Percentiles rank a stretch among this genome's conserved stretches.
These are phyloP conservation scores for Chrysolina haemoptera DNA, from an alignment of 2,888 invertebrate species.

Conservation along the genomic window DNA sequence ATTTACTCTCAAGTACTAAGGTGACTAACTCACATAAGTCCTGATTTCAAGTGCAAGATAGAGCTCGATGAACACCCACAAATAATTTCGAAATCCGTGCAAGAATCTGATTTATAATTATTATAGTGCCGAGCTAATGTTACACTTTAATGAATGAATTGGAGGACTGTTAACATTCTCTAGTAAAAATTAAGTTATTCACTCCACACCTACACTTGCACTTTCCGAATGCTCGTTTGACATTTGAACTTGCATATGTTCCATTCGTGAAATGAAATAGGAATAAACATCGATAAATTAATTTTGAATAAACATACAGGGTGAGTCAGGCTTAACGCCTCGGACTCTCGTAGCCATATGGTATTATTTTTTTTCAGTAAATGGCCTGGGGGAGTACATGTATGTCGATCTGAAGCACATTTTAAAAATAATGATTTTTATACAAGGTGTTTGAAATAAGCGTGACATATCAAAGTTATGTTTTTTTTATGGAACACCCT, in stretches of 20 bases:
- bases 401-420: too few relatives aligned
- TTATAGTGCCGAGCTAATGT: background rate
- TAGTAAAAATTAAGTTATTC: background rate
- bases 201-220: slow-evolving; percentile 20
- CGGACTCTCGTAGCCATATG: too few relatives aligned
- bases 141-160: background rate
- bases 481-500: too few relatives aligned
- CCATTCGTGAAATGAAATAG: background rate
- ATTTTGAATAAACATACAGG: too few relatives aligned
- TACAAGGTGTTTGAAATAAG: too few relatives aligned
- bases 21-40: too few relatives aligned
- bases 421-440: too few relatives aligned
- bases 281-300: background rate
- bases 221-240: slow-evolving; percentile 20
- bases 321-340: too few relatives aligned
- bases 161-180: background rate
- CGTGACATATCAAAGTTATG: too few relatives aligned
- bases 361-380: too few relatives aligned
- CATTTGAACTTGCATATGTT: slow-evolving; percentile 14
- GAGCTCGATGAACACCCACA: background rate
- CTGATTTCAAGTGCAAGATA: background rate
- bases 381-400: too few relatives aligned
- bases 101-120: background rate
- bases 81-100: background rate
- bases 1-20: too few relatives aligned